These are phyloP conservation scores for Paramisgurnus dabryanus DNA, from an alignment of 2,113 vertebrate genomes.

Conservation along the genomic window DNA sequence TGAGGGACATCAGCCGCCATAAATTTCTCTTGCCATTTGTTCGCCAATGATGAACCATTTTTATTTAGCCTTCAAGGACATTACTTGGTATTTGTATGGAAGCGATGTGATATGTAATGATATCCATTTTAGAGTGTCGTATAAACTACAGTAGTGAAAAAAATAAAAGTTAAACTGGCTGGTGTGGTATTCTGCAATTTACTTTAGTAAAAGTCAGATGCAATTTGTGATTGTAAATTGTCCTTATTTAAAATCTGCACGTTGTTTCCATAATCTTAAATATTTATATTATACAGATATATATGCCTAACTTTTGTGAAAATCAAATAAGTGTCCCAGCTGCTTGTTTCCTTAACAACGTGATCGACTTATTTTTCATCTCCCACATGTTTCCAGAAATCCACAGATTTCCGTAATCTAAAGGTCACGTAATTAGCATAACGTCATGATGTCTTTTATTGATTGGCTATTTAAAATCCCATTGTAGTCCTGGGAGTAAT, in stretches of 20 bases:
- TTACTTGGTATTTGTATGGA: slow-evolving; percentile 71
- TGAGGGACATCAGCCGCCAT: slow-evolving; percentile 74
- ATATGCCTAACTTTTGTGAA: not conserved
- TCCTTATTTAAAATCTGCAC: slow-evolving; percentile 62
- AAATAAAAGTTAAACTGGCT: slow-evolving; percentile 70
- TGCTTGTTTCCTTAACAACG: not conserved
- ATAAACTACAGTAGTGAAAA: slow-evolving; percentile 70
- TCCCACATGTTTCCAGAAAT: slow-evolving; percentile 7
- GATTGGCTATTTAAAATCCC: slow-evolving; percentile 77
- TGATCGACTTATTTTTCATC: not conserved
- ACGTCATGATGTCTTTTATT: slow-evolving; percentile 75
- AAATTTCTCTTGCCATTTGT: slow-evolving; percentile 78
- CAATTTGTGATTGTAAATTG: slow-evolving; percentile 72
- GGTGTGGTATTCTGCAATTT: slow-evolving; percentile 60
- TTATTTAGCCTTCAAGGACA: slow-evolving; percentile 79
- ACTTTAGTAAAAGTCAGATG: slow-evolving; percentile 71
- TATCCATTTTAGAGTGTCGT: slow-evolving; percentile 74
- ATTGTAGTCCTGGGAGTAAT: slow-evolving; percentile 74
- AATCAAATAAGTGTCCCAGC: slow-evolving; percentile 1
- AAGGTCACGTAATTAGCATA: slow-evolving; percentile 54
- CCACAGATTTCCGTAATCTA: slow-evolving; percentile 20
- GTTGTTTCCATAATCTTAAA: not conserved
- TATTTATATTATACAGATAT: too few relatives aligned
- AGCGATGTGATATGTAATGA: slow-evolving; percentile 72
- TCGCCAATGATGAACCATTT: slow-evolving; percentile 75